phyloP scores from a whole-genome alignment of 2,888 invertebrate genomes.

The Lysandra coridon region DNA sequence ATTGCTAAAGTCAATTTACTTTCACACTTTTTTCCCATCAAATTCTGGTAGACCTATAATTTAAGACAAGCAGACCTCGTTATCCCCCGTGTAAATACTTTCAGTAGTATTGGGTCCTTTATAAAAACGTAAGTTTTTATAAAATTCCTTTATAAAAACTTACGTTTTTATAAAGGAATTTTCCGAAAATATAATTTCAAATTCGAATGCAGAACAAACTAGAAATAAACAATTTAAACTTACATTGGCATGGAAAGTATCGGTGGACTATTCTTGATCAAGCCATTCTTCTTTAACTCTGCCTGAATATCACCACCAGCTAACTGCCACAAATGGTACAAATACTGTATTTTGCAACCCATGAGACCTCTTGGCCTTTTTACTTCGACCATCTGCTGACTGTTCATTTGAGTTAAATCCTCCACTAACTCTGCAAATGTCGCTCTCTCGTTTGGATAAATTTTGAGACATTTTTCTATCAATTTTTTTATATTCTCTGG shows the following conservation, averaged over 20 bases:
- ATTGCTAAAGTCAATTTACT: too few species aligned
- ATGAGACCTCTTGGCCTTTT: constrained; percentile 70
- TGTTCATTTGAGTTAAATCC: constrained; percentile 56
- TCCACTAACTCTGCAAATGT: constrained; percentile 82
- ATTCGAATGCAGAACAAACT: not conserved
- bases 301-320: constrained; percentile 96
- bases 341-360: constrained; percentile 85
- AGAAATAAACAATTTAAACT: constrained; percentile 41
- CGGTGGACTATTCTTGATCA: constrained; percentile 92
- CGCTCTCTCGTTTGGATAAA: constrained; percentile 79
- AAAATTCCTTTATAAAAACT: too few species aligned
- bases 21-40: too few species aligned
- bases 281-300: constrained; percentile 93
- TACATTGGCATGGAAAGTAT: constrained; percentile 89
- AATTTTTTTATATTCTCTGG: constrained; percentile 81
- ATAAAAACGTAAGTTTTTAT: too few species aligned
- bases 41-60: too few species aligned
- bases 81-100: too few species aligned
- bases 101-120: too few species aligned
- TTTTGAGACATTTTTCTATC: constrained; percentile 86
- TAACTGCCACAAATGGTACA: constrained; percentile 97
- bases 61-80: too few species aligned
- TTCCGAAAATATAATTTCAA: too few species aligned
- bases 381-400: constrained; percentile 66
- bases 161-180: too few species aligned